Base-by-base conservation (phyloP, 1,140 invertebrate genomes). In the Cotesia typhae region DNA sequence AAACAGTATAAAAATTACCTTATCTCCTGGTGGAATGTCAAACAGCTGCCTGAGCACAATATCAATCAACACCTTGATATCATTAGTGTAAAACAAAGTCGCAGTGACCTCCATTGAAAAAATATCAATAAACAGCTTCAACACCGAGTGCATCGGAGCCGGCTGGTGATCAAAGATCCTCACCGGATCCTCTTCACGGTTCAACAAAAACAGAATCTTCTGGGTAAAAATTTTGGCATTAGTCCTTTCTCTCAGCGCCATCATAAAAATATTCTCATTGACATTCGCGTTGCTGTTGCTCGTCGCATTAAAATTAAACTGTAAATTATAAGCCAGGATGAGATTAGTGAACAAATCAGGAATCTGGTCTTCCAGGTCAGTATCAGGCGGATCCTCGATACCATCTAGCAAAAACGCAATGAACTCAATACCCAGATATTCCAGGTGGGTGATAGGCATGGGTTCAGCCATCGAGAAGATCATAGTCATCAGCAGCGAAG, bases 181-280 rank as follows among this genome's bases (percentile, higher is more conserved):
- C 6, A 96, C 92, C 38, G 95, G 95, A 89, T 97, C 95, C 84
- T 95, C 95, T 92, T 96, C 95, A 82, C 95, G 89, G 85, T 97
- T 97, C 2, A 97, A 89, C 60, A 96, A 87, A 9, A 96, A 86
- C 65, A 97, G 87, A 20, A 96, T 89, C 87, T 96, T 97, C 82
- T 97, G 95, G 10, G 94, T 96, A 75, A 98, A 95, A 7, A 90
- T 91, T 85, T 96, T 96, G 2, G 94, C 94, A 55, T 91, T 89
- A 59, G 90, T 88, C 74, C 90, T 86, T 47, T 92, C 88, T 73
- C 91, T 90, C 66, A 97, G 85, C 0, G 93, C 91, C 75, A 92
- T 90, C 20, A 97, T 85, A 4, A 96, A 89, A 4, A 95, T 85
- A 85, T 96, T 96, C 67, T 93, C 91, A 37, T 83, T 82, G 35